Conservation (phyloP, 23 tunicate species). For the Phallusia fumigata region DNA sequence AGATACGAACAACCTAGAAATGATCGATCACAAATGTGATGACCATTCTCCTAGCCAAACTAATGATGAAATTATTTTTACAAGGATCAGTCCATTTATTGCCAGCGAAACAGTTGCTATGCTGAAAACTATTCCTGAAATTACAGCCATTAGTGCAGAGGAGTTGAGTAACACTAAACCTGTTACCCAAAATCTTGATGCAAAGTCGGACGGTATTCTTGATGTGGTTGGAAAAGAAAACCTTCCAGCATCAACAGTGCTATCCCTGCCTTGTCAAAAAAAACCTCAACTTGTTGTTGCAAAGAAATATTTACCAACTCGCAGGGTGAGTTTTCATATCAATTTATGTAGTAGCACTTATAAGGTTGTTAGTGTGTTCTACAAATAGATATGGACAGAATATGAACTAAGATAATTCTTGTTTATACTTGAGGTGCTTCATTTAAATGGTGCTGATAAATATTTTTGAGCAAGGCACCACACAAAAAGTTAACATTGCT, state of each 20-base stretch:
- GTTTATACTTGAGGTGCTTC: too few relatives aligned
- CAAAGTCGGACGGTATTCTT: not conserved
- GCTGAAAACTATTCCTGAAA: conserved; percentile 4
- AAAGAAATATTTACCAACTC: not conserved
- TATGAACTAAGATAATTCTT: too few relatives aligned
- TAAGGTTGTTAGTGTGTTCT: too few relatives aligned
- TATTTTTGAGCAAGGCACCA: too few relatives aligned
- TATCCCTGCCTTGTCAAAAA: not conserved
- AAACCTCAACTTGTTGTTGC: not conserved
- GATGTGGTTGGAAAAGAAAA: not conserved
- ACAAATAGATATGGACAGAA: too few relatives aligned
- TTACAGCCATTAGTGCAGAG: not conserved
- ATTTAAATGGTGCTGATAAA: too few relatives aligned
- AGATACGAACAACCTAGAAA: not conserved
- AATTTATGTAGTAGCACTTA: too few relatives aligned
- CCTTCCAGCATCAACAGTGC: too few relatives aligned
- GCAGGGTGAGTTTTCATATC: not conserved
- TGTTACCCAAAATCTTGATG: too few relatives aligned
- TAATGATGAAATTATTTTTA: not conserved
- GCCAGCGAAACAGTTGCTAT: conserved; percentile 14
- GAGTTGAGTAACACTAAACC: not conserved
- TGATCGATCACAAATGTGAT: not conserved
- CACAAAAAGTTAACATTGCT: too few relatives aligned
- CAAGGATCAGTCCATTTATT: conserved; percentile 1
- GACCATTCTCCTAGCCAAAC: not conserved